Base-by-base conservation (phyloP, 2,797 vertebrate genomes). In the Cacajao melanocephalus region DNA sequence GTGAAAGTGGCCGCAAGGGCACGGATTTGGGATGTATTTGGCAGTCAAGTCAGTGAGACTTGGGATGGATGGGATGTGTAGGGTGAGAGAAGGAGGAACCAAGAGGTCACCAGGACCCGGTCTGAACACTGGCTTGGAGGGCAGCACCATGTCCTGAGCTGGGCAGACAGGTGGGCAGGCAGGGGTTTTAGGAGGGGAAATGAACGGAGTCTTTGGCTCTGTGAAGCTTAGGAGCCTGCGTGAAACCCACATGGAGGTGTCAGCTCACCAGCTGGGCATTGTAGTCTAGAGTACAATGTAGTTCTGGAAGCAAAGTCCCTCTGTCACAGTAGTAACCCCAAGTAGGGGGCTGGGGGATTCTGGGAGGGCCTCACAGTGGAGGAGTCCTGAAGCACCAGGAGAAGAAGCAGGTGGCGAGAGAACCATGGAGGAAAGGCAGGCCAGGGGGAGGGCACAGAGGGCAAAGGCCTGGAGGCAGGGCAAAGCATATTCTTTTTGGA, bases 101-200 rank as follows among this genome's bases (percentile, higher is more conserved):
- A 41, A 48, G 39, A 28, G 0, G 2, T 5, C 50, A 10, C n/a
- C 64, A 5, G 41, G n/a, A 30, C 20, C 14, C 4, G 22, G 48
- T 41, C 80, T 36, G 58, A 81, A 80, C 28, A 44, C 39, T 28
- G 13, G 24, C 0, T 2, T 33, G 58, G 7, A 8, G 14, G 80
- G 30, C 0, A 4, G 26, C 5, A 1, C 36, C 26, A 0, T n/a
- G 10, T 61, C 26, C 78, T 46, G 41, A 61, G 39, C 10, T 19
- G 14, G 39, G 55, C 39, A 64, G 64, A 36, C 4, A 0, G 5
- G 52, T 4, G 73, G 39, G 9, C 4, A 12, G 17, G 19, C 30
- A 14, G 11, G 76, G 36, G 52, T 36, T 17, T 76, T 58, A 20
- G 85, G 33, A 70, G 22, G n/a, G 28, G 48, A 58, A 22, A 8